Evolutionary conservation across 2,888 invertebrate species (phyloP).

Genomic region (Pegoplata infirma): DNA sequence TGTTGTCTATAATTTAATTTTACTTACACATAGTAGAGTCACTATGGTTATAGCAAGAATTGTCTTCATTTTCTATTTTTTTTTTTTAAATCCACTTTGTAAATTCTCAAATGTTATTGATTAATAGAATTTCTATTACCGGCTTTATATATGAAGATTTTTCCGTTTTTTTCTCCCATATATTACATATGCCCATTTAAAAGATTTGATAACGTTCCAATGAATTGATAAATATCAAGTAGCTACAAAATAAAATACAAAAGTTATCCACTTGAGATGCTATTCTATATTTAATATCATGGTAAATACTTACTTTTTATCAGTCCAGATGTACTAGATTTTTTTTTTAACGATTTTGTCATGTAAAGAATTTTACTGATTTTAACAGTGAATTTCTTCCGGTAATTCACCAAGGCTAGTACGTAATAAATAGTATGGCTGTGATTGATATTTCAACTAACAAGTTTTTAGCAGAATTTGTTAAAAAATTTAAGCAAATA

Average conservation of each 20-base stretch:
- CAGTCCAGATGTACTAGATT: too few relatives aligned
- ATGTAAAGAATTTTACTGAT: too few relatives aligned
- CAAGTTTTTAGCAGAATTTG: too few relatives aligned
- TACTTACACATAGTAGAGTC: constrained; percentile 50
- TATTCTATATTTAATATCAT: neutral
- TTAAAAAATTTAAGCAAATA: too few relatives aligned
- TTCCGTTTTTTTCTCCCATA: too few relatives aligned
- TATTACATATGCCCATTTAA: neutral
- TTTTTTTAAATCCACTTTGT: constrained; percentile 9
- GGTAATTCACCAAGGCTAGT: too few relatives aligned
- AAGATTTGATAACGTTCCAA: constrained; percentile 37
- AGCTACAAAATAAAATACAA: neutral
- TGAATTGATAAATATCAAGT: constrained; percentile 41
- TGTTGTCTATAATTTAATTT: too few relatives aligned
- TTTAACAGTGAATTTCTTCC: too few relatives aligned
- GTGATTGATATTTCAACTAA: too few relatives aligned
- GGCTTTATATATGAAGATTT: constrained; percentile 37
- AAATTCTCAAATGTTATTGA: constrained; percentile 20
- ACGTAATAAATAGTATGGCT: too few relatives aligned
- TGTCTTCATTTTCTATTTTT: constrained; percentile 33
- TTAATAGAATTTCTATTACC: neutral
- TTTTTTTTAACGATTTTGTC: too few relatives aligned
- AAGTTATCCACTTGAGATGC: constrained; percentile 15
- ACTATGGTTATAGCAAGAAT: constrained; percentile 17
- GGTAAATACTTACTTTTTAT: neutral